These are phyloP conservation scores for Diplazon laetatorius DNA, from an alignment of 2,888 invertebrate genomes.

Conservation along the genomic window DNA sequence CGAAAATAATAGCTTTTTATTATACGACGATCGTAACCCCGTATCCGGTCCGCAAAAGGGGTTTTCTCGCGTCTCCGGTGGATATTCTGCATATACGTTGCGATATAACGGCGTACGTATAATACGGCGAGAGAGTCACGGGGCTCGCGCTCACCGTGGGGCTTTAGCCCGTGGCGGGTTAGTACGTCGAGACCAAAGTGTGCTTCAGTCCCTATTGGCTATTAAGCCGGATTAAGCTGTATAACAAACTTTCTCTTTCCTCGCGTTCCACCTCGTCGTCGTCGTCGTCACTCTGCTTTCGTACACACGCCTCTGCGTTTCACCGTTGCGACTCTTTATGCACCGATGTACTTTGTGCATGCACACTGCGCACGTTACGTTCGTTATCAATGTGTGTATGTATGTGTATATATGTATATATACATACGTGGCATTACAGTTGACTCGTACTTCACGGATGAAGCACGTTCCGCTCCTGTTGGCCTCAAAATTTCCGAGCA, in stretches of 20 bases:
- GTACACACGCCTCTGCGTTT: neutral
- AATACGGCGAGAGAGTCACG: slow-evolving; percentile 20
- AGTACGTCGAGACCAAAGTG: slow-evolving; percentile 20
- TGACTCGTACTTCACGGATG: neutral
- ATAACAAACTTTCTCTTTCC: slow-evolving; percentile 32
- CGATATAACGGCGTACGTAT: slow-evolving; percentile 3
- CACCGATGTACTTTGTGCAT: neutral
- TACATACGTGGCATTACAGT: slow-evolving; percentile 8
- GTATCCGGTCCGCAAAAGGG: too few species aligned
- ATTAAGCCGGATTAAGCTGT: slow-evolving; percentile 56
- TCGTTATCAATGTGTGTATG: too few species aligned
- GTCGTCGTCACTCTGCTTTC: slow-evolving; percentile 1
- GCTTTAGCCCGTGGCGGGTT: neutral
- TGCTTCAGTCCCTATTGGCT: slow-evolving; percentile 48
- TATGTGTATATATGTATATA: too few species aligned
- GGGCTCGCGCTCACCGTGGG: slow-evolving; percentile 19
- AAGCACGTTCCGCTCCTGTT: slow-evolving; percentile 18
- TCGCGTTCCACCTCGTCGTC: slow-evolving; percentile 18
- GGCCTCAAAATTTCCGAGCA: slow-evolving; percentile 36
- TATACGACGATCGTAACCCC: neutral
- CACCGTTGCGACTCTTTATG: slow-evolving; percentile 10
- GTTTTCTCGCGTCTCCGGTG: too few species aligned
- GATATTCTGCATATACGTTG: neutral
- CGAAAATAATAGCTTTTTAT: slow-evolving; percentile 40
- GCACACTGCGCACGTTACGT: neutral